Conservation (phyloP, 2,888 invertebrate genomes). For the Hypselothyrea guttata region DNA sequence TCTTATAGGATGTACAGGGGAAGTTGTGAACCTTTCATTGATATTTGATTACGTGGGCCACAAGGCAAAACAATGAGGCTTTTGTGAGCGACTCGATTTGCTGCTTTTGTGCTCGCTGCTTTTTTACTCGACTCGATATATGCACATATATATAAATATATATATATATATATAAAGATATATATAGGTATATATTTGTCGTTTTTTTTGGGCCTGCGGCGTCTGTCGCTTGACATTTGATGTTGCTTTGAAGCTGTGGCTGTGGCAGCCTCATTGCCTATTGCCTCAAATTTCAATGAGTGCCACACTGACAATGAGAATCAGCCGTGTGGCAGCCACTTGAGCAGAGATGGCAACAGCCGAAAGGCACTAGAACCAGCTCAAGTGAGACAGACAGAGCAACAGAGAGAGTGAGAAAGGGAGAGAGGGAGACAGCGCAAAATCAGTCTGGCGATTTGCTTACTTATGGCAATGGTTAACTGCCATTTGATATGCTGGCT, state of each 20-base stretch:
- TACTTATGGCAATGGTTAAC: constrained; percentile 51
- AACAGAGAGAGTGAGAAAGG: background rate
- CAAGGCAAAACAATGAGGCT: constrained; percentile 60
- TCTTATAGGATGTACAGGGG: background rate
- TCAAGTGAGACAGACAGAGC: constrained; percentile 3
- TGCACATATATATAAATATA: no score
- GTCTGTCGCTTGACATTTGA: constrained; percentile 65
- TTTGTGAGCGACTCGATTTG: constrained; percentile 39
- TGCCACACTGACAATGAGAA: constrained; percentile 46
- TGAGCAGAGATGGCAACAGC: constrained; percentile 38
- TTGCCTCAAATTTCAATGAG: constrained; percentile 67
- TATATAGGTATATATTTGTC: no score
- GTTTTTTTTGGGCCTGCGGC: constrained; percentile 19
- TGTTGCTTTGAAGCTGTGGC: constrained; percentile 42
- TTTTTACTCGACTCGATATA: constrained; percentile 1
- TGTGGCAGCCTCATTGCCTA: constrained; percentile 2
- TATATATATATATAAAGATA: no score
- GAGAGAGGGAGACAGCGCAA: constrained; percentile 3
- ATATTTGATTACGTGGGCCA: constrained; percentile 62
- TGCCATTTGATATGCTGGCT: constrained; percentile 62
- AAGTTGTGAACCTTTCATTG: constrained; percentile 49
- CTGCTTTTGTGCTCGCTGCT: background rate
- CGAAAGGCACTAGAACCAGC: background rate
- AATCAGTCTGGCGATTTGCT: constrained; percentile 37
- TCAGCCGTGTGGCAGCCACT: constrained; percentile 48